Percentiles rank a stretch among this genome's conserved stretches.
Evolutionary conservation across 2,888 invertebrate species (phyloP).

Genomic region (Cephus rjabovi): DNA sequence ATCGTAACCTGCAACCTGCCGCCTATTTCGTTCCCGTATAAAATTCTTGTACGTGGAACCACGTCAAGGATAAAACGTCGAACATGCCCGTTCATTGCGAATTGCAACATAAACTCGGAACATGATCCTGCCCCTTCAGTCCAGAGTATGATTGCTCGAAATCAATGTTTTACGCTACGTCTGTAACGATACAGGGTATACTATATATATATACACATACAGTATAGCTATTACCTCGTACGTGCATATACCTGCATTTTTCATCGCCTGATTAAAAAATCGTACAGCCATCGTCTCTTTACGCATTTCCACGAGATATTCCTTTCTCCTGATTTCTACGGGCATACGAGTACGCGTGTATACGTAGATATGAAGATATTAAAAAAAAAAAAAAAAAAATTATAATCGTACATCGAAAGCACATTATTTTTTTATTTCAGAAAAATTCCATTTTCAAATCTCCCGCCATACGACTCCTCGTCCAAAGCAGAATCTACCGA

Average conservation of each 20-base stretch:
- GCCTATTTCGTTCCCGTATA: conserved; percentile 1
- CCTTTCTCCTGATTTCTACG: background rate
- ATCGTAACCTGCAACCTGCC: background rate
- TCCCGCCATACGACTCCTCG: background rate
- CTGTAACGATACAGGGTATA: background rate
- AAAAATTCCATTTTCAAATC: background rate
- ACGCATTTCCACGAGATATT: background rate
- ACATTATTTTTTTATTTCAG: no score
- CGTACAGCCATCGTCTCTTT: background rate
- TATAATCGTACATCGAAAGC: no score
- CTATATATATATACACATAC: background rate
- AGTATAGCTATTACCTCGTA: background rate
- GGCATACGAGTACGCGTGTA: rapidly evolving
- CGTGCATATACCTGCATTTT: background rate
- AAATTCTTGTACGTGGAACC: background rate
- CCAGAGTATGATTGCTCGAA: background rate
- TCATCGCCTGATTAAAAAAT: background rate
- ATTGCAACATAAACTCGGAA: background rate
- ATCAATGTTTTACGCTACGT: background rate
- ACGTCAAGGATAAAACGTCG: conserved; percentile 4
- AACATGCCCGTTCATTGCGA: background rate
- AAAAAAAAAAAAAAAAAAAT: no score
- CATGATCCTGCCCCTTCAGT: background rate
- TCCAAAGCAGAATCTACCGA: background rate
- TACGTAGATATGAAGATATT: background rate